Evolutionary conservation across 2,113 vertebrate genomes (phyloP).

Genomic region (Macroglossus sobrinus): DNA sequence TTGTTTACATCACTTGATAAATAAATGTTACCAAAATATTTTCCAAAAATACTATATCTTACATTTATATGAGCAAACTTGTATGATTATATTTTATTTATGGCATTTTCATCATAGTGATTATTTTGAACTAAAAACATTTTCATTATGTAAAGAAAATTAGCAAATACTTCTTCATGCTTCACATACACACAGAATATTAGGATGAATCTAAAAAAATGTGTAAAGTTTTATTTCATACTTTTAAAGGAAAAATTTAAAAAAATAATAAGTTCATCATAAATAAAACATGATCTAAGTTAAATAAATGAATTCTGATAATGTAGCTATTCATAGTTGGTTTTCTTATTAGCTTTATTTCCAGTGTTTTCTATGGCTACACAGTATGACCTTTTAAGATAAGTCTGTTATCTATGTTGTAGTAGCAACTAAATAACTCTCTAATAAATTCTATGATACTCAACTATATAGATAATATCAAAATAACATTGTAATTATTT

Average conservation of each 20-base stretch:
- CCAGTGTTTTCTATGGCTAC: not conserved
- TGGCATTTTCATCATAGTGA: not conserved
- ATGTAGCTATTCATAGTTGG: not conserved
- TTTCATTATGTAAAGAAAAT: not conserved
- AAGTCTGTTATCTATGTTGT: not conserved
- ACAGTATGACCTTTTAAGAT: not conserved
- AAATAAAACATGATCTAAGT: not conserved
- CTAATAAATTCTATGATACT: not conserved
- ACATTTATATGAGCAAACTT: not conserved
- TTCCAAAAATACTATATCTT: not conserved
- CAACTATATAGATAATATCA: not conserved
- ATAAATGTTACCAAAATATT: not conserved
- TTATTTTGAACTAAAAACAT: not conserved
- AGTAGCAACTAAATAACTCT: not conserved
- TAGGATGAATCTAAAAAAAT: not conserved
- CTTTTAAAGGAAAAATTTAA: not conserved
- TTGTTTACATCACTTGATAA: not conserved
- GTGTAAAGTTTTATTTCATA: not conserved
- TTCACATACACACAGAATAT: not conserved
- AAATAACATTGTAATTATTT: not conserved
- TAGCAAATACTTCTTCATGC: not conserved
- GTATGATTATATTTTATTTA: not conserved
- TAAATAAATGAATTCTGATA: not conserved
- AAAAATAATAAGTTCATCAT: not conserved
- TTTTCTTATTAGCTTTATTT: not conserved